Evolutionary conservation across 1,140 invertebrate species (phyloP).

Genomic region (Mactra quadrangularis): DNA sequence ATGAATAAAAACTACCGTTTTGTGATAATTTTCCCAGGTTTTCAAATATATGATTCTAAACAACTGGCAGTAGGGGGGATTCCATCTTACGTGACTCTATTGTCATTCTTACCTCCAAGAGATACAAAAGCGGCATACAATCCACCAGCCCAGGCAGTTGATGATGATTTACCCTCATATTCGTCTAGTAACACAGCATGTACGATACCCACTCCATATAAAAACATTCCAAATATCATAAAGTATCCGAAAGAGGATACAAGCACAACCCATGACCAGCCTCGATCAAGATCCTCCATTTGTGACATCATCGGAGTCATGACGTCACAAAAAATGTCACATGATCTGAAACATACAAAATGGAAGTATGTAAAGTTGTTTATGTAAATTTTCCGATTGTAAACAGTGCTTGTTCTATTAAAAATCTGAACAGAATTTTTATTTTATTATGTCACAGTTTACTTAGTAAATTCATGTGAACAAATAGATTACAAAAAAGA

Average conservation of each 20-base stretch:
- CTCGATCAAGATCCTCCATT: conserved; percentile 57
- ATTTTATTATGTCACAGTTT: neutral
- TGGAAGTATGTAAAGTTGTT: neutral
- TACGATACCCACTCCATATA: conserved; percentile 59
- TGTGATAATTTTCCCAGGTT: too few relatives aligned
- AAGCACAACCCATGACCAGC: conserved; percentile 62
- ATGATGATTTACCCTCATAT: conserved; percentile 18
- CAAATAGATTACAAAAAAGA: too few relatives aligned
- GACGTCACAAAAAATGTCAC: neutral
- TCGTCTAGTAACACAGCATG: conserved; percentile 46
- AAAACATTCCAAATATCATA: conserved; percentile 51
- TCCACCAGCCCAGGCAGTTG: conserved; percentile 54
- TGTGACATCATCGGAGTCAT: conserved; percentile 53
- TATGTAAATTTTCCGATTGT: neutral
- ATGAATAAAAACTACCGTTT: too few relatives aligned
- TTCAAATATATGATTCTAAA: neutral
- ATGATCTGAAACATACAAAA: neutral
- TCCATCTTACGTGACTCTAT: too few relatives aligned
- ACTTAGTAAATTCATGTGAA: neutral
- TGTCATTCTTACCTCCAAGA: conserved; percentile 51
- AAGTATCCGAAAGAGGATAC: conserved; percentile 55
- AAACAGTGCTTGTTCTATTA: neutral
- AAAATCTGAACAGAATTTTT: neutral
- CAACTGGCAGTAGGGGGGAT: neutral
- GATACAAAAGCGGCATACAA: conserved; percentile 45